Conservation (phyloP, 2,113 vertebrate species). For the Osmerus eperlanus region DNA sequence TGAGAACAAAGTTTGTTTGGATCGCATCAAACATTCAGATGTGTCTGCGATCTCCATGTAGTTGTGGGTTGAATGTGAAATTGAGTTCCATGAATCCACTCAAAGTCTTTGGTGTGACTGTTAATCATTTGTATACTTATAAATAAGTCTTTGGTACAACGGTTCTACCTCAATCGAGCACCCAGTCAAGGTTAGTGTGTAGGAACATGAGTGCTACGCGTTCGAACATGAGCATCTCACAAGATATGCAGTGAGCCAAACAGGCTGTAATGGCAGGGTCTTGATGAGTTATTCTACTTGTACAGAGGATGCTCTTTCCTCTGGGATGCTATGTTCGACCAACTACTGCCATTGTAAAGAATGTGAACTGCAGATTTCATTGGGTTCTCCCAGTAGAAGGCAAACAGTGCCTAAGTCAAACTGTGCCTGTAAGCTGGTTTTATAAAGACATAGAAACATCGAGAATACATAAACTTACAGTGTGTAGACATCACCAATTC, state of each 20-base stretch:
- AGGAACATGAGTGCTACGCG: slow-evolving; percentile 57
- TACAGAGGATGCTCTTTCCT: slow-evolving; percentile 33
- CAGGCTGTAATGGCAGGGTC: slow-evolving; percentile 42
- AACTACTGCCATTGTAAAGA: slow-evolving; percentile 73
- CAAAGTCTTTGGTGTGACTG: slow-evolving; percentile 72
- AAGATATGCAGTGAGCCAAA: slow-evolving; percentile 51
- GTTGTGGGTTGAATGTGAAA: slow-evolving; percentile 65
- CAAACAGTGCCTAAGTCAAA: slow-evolving; percentile 75
- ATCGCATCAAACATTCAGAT: slow-evolving; percentile 56
- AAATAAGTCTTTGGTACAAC: slow-evolving; percentile 74
- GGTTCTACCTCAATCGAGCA: slow-evolving; percentile 77
- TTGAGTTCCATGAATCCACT: slow-evolving; percentile 58
- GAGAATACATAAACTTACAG: slow-evolving; percentile 61
- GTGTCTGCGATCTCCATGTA: slow-evolving; percentile 54
- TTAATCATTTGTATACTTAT: slow-evolving; percentile 72
- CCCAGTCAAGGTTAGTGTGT: slow-evolving; percentile 59
- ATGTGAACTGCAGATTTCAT: slow-evolving; percentile 70
- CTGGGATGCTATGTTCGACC: slow-evolving; percentile 45
- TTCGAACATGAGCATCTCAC: slow-evolving; percentile 46
- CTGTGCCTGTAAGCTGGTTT: slow-evolving; percentile 74
- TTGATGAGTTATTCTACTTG: slow-evolving; percentile 32
- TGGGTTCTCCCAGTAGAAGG: slow-evolving; percentile 67
- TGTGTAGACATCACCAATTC: slow-evolving; percentile 68
- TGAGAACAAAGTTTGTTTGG: slow-evolving; percentile 47
- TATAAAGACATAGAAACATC: slow-evolving; percentile 53